phyloP scores from a whole-genome alignment of 2,113 vertebrate species.

The Ciconia maguari region DNA sequence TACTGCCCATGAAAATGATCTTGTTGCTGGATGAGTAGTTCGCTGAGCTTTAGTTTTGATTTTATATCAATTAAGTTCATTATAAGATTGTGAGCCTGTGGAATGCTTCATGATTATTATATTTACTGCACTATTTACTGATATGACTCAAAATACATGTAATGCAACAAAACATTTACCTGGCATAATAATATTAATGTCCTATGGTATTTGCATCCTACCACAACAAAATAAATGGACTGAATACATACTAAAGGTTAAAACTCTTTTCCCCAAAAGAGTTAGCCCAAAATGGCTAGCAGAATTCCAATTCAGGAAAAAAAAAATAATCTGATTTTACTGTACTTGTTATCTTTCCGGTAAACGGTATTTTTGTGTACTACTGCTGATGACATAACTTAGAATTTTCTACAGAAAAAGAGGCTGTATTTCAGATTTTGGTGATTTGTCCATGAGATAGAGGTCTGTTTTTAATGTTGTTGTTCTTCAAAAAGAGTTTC shows the following conservation, averaged over 20 bases:
- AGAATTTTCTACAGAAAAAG: background rate
- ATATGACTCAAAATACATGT: background rate
- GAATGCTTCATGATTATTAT: background rate
- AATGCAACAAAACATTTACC: background rate
- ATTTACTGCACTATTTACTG: background rate
- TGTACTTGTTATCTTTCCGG: background rate
- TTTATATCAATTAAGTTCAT: background rate
- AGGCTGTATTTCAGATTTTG: background rate
- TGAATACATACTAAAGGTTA: background rate
- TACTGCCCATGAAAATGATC: background rate
- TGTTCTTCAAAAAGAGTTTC: background rate
- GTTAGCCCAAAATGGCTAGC: background rate
- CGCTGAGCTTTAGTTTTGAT: background rate
- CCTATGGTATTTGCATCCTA: background rate
- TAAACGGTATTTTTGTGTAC: background rate
- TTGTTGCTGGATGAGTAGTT: background rate
- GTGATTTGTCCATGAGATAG: background rate
- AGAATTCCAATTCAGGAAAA: background rate
- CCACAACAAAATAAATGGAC: background rate
- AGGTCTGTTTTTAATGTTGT: accelerated
- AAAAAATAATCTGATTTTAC: background rate
- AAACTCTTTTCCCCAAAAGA: background rate
- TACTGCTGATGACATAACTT: background rate
- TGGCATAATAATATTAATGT: background rate
- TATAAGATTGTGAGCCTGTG: background rate